Evolutionary conservation across 2,113 vertebrate genomes (phyloP).

Genomic region (Rhagologus leucostigma): DNA sequence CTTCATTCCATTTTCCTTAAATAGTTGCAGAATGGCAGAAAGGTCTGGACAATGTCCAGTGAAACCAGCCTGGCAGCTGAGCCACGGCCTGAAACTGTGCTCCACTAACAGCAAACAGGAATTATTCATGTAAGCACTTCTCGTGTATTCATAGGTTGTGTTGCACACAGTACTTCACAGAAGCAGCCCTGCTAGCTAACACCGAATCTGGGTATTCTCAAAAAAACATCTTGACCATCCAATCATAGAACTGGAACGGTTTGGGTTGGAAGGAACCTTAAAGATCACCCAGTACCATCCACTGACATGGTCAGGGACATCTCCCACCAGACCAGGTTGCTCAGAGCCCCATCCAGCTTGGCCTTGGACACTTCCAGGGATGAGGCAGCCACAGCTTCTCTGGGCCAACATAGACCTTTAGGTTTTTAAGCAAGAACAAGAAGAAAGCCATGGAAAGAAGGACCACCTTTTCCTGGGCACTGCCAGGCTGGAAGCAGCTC

Average conservation of each 20-base stretch:
- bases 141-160: neutral
- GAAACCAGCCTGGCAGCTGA: neutral
- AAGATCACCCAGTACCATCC: neutral
- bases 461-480: neutral
- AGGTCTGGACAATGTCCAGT: neutral
- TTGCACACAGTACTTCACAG: neutral
- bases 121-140: neutral
- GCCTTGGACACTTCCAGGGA: neutral
- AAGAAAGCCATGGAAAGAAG: neutral
- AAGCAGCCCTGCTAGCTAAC: neutral
- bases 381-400: neutral
- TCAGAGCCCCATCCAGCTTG: neutral
- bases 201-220: neutral
- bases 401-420: neutral
- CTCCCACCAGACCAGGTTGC: neutral
- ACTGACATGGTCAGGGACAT: neutral
- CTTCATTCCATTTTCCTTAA: neutral
- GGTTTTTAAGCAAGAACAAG: neutral
- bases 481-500: neutral
- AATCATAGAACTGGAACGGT: neutral
- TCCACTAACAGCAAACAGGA: neutral
- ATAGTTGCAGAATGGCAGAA: neutral
- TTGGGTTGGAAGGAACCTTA: neutral
- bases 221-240: neutral
- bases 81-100: neutral